Conservation (phyloP, 2,797 vertebrate species). For the Chrysocyon brachyurus region DNA sequence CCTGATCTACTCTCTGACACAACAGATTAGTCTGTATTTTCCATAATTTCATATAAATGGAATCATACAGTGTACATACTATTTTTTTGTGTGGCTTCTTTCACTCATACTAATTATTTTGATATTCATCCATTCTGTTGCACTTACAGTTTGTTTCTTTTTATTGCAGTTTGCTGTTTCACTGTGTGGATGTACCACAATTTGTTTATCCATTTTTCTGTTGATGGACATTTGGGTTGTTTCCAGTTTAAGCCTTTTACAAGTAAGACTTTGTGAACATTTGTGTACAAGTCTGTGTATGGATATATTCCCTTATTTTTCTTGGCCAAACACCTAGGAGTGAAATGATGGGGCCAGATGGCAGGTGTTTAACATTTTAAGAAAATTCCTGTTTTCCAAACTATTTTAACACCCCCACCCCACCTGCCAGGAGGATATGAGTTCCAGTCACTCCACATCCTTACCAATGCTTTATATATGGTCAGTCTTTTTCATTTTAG, state of each 20-base stretch:
- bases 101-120: background rate
- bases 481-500: background rate
- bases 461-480: background rate
- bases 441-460: background rate
- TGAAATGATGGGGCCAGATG: background rate
- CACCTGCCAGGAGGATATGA: background rate
- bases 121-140: background rate
- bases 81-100: background rate
- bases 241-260: background rate
- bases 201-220: background rate
- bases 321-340: background rate
- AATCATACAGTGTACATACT: background rate
- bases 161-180: background rate
- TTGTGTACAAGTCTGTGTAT: background rate
- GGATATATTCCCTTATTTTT: background rate
- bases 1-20: background rate
- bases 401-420: background rate
- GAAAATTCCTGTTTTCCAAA: background rate
- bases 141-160: background rate
- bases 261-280: background rate
- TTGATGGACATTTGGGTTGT: background rate
- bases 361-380: background rate
- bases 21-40: background rate
- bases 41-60: background rate
- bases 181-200: background rate